Evolutionary conservation across 2,113 vertebrate species (phyloP).

Genomic region (Murina feae): DNA sequence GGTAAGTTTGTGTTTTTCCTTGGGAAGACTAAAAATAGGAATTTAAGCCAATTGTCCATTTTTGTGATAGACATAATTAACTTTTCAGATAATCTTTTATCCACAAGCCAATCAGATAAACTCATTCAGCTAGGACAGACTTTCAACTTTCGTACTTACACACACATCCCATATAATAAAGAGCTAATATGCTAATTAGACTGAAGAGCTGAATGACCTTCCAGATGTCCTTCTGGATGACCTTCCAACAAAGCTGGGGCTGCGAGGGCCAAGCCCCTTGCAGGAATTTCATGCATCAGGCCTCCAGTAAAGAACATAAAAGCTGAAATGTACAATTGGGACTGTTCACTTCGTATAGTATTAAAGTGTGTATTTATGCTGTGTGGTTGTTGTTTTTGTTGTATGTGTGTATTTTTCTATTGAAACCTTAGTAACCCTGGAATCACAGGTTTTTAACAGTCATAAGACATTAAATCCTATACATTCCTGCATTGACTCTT

Average conservation of each 20-base stretch:
- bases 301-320: not conserved
- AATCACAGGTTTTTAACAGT: constrained; percentile 3
- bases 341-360: not conserved
- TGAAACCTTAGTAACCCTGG: constrained; percentile 37
- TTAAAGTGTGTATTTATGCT: not conserved
- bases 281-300: too few relatives aligned
- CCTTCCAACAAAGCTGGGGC: too few relatives aligned
- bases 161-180: not conserved
- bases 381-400: not conserved
- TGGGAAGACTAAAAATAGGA: not conserved
- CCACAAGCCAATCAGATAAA: constrained; percentile 31
- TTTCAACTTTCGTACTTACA: constrained; percentile 54
- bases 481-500: constrained; percentile 11
- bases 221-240: too few relatives aligned
- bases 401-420: not conserved
- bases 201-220: too few relatives aligned
- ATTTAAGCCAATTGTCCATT: not conserved
- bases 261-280: too few relatives aligned
- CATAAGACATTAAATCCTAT: constrained; percentile 1
- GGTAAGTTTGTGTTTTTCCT: not conserved
- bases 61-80: not conserved
- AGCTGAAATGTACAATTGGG: not conserved
- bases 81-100: constrained; percentile 27
- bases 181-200: too few relatives aligned
- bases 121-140: constrained; percentile 44